These are phyloP conservation scores for Aurelia sp. DNA, from an alignment of 30 jellyfish, hydroid and myxozoan species.

Conservation along the genomic window DNA sequence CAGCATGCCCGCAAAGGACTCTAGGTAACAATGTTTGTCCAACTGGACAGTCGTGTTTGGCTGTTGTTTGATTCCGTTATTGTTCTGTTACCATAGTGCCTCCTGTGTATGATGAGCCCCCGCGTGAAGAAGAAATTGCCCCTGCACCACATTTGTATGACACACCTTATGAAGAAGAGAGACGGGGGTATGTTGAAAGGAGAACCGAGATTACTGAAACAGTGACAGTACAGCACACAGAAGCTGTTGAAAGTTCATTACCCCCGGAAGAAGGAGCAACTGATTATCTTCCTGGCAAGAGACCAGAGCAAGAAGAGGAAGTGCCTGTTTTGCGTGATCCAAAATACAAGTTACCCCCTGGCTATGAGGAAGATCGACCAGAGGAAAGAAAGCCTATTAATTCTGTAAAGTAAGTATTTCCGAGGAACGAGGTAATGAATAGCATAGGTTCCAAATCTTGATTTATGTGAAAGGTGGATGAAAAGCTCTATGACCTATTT, in stretches of 20 bases:
- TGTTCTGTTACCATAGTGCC: too few relatives aligned
- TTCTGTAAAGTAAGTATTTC: conserved; percentile 77
- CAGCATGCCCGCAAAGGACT: too few relatives aligned
- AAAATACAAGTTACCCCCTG: conserved; percentile 77
- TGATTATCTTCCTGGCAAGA: conserved; percentile 21
- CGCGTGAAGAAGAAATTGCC: conserved; percentile 12
- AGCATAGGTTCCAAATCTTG: too few relatives aligned
- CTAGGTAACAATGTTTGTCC: too few relatives aligned
- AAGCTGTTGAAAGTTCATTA: conserved; percentile 17
- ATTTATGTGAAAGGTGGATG: too few relatives aligned
- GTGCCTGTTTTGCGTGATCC: conserved; percentile 91
- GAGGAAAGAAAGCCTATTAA: conserved; percentile 59
- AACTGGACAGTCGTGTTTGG: too few relatives aligned
- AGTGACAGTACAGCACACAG: conserved; percentile 47
- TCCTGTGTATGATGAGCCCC: conserved; percentile 28
- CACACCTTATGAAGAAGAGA: conserved; percentile 56
- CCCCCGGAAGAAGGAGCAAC: conserved; percentile 29
- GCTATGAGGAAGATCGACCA: conserved; percentile 63
- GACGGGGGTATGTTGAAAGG: conserved; percentile 12
- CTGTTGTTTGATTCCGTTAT: too few relatives aligned
- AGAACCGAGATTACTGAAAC: conserved; percentile 40
- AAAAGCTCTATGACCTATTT: too few relatives aligned
- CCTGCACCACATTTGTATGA: conserved; percentile 29
- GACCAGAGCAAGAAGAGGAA: conserved; percentile 57
- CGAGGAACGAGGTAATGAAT: too few relatives aligned